These are phyloP conservation scores for Hucho hucho DNA, from an alignment of 2,113 vertebrate species.

Conservation along the genomic window DNA sequence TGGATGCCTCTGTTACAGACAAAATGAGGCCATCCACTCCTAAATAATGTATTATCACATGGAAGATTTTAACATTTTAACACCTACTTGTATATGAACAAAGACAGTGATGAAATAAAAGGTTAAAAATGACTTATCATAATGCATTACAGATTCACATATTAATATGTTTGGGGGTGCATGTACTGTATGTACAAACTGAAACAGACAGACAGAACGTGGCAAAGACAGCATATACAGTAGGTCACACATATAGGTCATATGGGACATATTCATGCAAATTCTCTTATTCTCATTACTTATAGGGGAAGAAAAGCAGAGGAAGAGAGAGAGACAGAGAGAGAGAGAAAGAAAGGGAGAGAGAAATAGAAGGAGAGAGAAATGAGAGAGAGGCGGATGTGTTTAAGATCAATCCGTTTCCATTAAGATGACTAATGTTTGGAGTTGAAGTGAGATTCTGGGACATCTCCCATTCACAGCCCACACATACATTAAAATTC, in stretches of 20 bases:
- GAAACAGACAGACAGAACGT: no score
- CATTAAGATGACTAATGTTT: constrained; percentile 31
- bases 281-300: constrained; percentile 13
- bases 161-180: no score
- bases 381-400: constrained; percentile 14
- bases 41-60: constrained; percentile 55
- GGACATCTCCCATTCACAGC: constrained; percentile 14
- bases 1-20: constrained; percentile 46
- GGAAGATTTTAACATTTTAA: background rate
- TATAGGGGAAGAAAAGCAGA: background rate
- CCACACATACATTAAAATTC: background rate
- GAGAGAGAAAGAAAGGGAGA: no score
- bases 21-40: constrained; percentile 52
- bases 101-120: background rate
- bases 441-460: background rate
- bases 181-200: no score
- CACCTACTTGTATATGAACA: no score
- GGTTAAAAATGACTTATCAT: constrained; percentile 9
- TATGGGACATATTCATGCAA: background rate
- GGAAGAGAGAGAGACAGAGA: no score
- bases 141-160: background rate
- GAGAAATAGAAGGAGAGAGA: background rate
- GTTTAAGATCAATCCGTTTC: constrained; percentile 34
- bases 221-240: background rate
- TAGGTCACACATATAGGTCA: background rate